These are phyloP conservation scores for Bombylius major DNA, from an alignment of 2,888 invertebrate genomes.

Conservation along the genomic window DNA sequence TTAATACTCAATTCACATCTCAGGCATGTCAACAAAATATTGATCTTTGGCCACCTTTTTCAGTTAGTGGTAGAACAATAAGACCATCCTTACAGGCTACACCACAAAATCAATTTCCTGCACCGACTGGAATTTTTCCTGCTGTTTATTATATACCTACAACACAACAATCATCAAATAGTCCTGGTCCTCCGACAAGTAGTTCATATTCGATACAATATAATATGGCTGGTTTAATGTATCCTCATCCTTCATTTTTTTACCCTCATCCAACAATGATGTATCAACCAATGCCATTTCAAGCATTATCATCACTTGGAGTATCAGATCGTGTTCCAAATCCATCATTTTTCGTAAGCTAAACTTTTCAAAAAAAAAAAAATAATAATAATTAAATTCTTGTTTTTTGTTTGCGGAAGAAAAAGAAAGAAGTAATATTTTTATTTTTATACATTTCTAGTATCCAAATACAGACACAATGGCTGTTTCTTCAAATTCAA, in stretches of 20 bases:
- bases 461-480: constrained; percentile 1
- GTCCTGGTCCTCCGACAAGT: constrained; percentile 19
- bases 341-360: neutral
- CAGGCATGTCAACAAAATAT: constrained; percentile 25
- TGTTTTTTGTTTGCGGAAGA: too few relatives aligned
- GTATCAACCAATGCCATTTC: constrained; percentile 44
- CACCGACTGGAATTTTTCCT: constrained; percentile 38
- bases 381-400: too few relatives aligned
- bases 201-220: constrained; percentile 44
- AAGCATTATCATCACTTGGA: constrained; percentile 22
- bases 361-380: neutral
- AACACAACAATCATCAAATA: constrained; percentile 25
- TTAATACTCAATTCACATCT: neutral
- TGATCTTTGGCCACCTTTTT: constrained; percentile 49
- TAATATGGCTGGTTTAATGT: constrained; percentile 47
- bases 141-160: constrained; percentile 45
- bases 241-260: constrained; percentile 43
- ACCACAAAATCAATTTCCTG: constrained; percentile 27
- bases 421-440: neutral
- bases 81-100: constrained; percentile 21
- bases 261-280: constrained; percentile 46
- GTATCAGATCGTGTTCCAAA: neutral
- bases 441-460: neutral
- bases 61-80: constrained; percentile 37
- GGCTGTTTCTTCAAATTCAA: constrained; percentile 1